Percentiles rank a stretch among this genome's conserved stretches.
phyloP scores from a whole-genome alignment of 1,140 invertebrate species.

The Drosophila sturtevanti region DNA sequence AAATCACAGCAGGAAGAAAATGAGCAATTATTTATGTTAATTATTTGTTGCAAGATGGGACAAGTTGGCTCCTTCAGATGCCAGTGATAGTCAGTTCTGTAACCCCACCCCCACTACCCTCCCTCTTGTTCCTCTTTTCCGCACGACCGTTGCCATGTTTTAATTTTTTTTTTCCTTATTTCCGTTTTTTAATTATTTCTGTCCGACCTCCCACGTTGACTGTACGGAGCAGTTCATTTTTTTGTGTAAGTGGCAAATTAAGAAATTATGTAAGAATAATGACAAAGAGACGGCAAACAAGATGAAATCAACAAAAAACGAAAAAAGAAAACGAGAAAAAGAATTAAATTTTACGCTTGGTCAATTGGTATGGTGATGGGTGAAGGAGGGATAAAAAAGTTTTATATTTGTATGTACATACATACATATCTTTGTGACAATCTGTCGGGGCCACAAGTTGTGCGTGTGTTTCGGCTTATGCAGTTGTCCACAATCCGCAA shows the following conservation, averaged over 20 bases:
- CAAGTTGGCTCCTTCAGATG: not conserved
- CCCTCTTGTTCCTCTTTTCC: not conserved
- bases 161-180: not conserved
- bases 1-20: constrained; percentile 1
- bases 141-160: not conserved
- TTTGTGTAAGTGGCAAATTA: constrained; percentile 34
- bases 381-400: not conserved
- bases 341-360: constrained; percentile 29
- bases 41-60: constrained; percentile 15
- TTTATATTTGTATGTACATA: not conserved
- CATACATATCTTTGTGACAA: constrained; percentile 2
- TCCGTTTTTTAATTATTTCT: constrained; percentile 29
- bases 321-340: too few relatives aligned
- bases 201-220: not conserved
- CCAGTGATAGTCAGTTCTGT: not conserved
- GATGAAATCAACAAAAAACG: too few relatives aligned
- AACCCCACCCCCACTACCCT: too few relatives aligned
- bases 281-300: not conserved
- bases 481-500: constrained; percentile 14
- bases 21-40: constrained; percentile 14
- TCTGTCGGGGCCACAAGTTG: constrained; percentile 2
- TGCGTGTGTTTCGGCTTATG: constrained; percentile 12
- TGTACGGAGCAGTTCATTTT: constrained; percentile 3
- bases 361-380: not conserved
- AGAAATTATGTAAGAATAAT: constrained; percentile 29